phyloP scores from a whole-genome alignment of 2,113 vertebrate genomes.

The Pseudonaja textilis region DNA sequence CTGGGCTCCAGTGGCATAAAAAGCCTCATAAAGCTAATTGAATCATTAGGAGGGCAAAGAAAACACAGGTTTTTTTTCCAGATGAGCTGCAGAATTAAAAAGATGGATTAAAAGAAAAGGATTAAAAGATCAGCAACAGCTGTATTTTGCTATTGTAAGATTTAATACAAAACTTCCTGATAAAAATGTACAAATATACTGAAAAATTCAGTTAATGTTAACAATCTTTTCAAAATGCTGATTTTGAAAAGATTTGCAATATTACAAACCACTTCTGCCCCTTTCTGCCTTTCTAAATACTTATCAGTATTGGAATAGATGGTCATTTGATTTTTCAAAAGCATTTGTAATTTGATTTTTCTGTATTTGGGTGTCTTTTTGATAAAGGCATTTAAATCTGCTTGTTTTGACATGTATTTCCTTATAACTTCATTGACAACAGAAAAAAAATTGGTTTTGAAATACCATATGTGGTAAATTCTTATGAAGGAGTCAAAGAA shows the following conservation, averaged over 20 bases:
- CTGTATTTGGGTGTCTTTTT: background rate
- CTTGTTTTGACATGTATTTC: background rate
- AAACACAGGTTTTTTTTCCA: conserved; percentile 13
- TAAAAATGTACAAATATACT: background rate
- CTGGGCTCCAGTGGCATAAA: conserved; percentile 33
- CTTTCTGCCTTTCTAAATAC: background rate
- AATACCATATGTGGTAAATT: conserved; percentile 48
- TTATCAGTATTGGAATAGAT: background rate
- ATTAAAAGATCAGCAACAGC: conserved; percentile 10
- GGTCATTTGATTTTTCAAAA: background rate
- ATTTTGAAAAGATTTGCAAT: background rate
- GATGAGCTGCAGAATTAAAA: background rate
- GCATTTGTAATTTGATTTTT: background rate
- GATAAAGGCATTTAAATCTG: background rate
- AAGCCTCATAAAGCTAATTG: conserved; percentile 55
- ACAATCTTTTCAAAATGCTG: conserved; percentile 1
- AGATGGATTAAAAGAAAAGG: conserved; percentile 3
- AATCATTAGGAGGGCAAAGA: conserved; percentile 33
- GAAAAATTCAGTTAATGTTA: conserved; percentile 3
- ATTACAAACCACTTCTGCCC: background rate
- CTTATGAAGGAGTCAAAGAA: conserved; percentile 19
- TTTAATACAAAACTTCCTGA: background rate
- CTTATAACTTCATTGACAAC: background rate
- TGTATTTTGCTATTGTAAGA: conserved; percentile 1
- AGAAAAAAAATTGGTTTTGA: conserved; percentile 21